Base-by-base conservation (phyloP, 2,797 vertebrate species). In the Odontamblyopus rebecca region DNA sequence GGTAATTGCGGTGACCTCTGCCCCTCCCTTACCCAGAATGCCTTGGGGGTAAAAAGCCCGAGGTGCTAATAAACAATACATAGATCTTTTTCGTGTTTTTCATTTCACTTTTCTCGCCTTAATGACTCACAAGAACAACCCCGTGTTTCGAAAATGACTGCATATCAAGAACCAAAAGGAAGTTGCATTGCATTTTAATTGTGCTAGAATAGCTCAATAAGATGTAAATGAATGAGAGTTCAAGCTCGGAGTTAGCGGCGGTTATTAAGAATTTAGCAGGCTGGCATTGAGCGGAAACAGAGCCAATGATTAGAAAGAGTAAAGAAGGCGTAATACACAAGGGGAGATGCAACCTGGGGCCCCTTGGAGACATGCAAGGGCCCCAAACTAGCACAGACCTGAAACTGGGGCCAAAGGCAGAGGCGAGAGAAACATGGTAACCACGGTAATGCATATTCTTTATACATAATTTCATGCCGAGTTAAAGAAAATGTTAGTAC, bases 221-320 rank as follows among this genome's bases (percentile, higher is more conserved):
- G 72, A 91, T 90, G 85, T 87, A 90, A 91, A 91, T 92, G 82
- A 88, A 80, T 74, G 71, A 67, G 80, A 65, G 67, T 78, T 78
- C 82, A 85, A 87, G 82, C 79, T 80, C 74, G 85, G 86, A 86
- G 85, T 84, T 85, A 68, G 86, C 71, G 79, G 93, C 93, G 92
- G 93, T 93, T 95, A 95, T 96, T 96, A 96, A 96, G 95, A 96
- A 95, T 96, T 97, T 96, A 97, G 83, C 94, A 94, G 95, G 92
- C 92, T 90, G 81, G 92, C 70, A 57, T 81, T 93, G 92, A 93
- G 93, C 92, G 92, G 91, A 95, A 94, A 89, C 87, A 94, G 94
- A 94, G 93, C 95, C 93, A 96, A 94, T 95, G 94, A 96, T 96
- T 94, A 94, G 93, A 94, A 93, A 93, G 91, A 95, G 92, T 93